Base-by-base conservation (phyloP, 1,140 invertebrate species). In the Papilio xuthus region DNA sequence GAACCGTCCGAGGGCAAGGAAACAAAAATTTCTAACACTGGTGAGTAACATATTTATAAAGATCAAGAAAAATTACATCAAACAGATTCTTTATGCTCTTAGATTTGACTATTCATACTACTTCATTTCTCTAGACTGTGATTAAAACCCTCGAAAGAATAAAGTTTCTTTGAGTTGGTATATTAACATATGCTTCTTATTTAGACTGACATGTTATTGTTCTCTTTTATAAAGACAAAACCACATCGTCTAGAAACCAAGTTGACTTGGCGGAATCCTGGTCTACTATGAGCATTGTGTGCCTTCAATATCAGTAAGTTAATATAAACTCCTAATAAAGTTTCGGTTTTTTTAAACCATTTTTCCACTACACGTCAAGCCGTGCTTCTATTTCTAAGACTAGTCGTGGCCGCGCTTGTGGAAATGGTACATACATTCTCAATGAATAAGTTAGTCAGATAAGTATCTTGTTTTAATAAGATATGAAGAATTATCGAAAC, bases 281-380 rank as follows among this genome's bases (percentile, higher is more conserved):
- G 88, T 92, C 91, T 26, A 85, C 89, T 4, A 89, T 89, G 83
- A 90, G 86, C 80, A 89, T 91, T 53, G 85, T 88, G 0, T 90
- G 88, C 78, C 81, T 92, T 15, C 90, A 92, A 79, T 89, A 88
- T 76, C 88, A 92, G 91, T 93, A 76, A 87, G 89, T 88, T 67
- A 37, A 23, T 70, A 42, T 42, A 53, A 53, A 53, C 18, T 20
- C 6, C 18, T 20, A 20, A 8, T 4, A 18, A 6, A 47, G 4
- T 47, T 18, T 20, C 18, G 20, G n/a, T 53, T 53, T 2, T 53
- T 8, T 53, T 53, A 53, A 2, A 20, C n/a, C n/a, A 20, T 20
- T 9, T 20, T 53, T 53, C 50, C 18, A 53, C n/a, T 53, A 53
- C n/a, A 18, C 13, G 8, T 9, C 42, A 12, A 44, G 2, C 41